Percentiles rank a stretch among this genome's conserved stretches.
Evolutionary conservation across 1,140 invertebrate genomes (phyloP).

Genomic region (Zaprionus lachaisei): DNA sequence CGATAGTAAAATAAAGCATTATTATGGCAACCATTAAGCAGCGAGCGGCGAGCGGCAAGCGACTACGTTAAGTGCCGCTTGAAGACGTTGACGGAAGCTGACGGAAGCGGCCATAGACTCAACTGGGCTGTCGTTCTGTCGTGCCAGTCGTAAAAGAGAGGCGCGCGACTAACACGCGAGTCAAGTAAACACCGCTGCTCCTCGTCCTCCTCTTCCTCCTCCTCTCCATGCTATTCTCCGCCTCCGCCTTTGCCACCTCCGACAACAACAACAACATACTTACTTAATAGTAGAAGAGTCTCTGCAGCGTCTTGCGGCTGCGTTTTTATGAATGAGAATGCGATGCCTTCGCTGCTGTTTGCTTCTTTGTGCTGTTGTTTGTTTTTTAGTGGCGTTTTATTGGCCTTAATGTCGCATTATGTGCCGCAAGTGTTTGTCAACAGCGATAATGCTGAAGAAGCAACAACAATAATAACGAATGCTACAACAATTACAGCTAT

Average conservation of each 20-base stretch:
- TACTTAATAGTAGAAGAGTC: constrained; percentile 29
- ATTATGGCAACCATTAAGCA: constrained; percentile 75
- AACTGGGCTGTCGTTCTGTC: constrained; percentile 44
- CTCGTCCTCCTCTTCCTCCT: background rate
- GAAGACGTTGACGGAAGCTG: constrained; percentile 72
- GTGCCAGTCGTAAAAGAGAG: constrained; percentile 52
- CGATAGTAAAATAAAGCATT: constrained; percentile 82
- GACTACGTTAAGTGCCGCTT: constrained; percentile 57
- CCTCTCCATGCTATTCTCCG: background rate
- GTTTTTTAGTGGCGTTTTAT: constrained; percentile 67
- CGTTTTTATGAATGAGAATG: constrained; percentile 74
- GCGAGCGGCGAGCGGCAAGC: constrained; percentile 13
- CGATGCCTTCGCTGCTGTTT: constrained; percentile 10
- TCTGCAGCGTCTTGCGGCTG: constrained; percentile 40
- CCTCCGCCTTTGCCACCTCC: constrained; percentile 1
- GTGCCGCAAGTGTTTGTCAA: constrained; percentile 26
- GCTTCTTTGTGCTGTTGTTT: constrained; percentile 26
- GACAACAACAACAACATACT: constrained; percentile 11
- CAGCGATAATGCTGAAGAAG: constrained; percentile 18
- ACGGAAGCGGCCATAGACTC: constrained; percentile 39
- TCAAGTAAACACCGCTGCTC: constrained; percentile 28
- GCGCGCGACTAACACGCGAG: constrained; percentile 62
- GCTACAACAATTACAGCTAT: background rate
- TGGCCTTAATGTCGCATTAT: constrained; percentile 66
- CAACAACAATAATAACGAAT: constrained; percentile 1